Evolutionary conservation across 2,113 vertebrate species (phyloP), one percentile per base, ranked within the genome.

Genomic region (Neopipo cinnamomea): DNA sequence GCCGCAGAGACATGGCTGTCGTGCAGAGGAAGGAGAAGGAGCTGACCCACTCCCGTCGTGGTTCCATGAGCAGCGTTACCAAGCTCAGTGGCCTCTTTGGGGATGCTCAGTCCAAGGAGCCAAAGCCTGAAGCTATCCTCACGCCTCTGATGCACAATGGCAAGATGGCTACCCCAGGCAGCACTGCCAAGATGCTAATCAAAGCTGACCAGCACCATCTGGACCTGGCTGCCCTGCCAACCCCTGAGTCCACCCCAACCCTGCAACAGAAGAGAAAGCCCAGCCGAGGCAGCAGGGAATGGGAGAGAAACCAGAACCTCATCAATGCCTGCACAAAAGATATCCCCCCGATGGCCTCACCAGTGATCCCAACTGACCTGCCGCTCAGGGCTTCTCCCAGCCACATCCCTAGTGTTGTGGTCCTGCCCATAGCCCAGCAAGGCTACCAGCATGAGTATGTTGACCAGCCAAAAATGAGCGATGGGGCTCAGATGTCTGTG

Each of bases 271-370:
- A 99, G 42, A 99, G 99, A 47, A 99, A 99, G 94, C 99, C 99
- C 62, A 98, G 98, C 92, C 98, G 99, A 5, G 99, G 99, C 68
- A 99, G 99, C 96, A 98, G 99, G 4, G 99, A 99, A 65, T 99
- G 99, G 99, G 99, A 99, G 77, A 97, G 99, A 91, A 99, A 99
- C 95, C 99, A 99, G 98, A 99, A 99, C 96, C 98, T 99, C 83
- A 99, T 99, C 97, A 99, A 99, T 8, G 99, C 99, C 77, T 99
- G 99, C 95, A 99, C 99, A 44, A 99, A 99, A 98, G 99, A 99
- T 93, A 98, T 99, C 94, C 96, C 98, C 5, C 97, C 99, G 0
- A 98, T 99, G 98, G 98, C 98, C 41, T 99, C 99, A 0, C 98
- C 98, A 0, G 99, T 99, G 44, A 99, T 99, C 91, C 98, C 99